These are phyloP conservation scores for Dendrolimus kikuchii DNA, from an alignment of 1,140 invertebrate genomes.

Conservation along the genomic window DNA sequence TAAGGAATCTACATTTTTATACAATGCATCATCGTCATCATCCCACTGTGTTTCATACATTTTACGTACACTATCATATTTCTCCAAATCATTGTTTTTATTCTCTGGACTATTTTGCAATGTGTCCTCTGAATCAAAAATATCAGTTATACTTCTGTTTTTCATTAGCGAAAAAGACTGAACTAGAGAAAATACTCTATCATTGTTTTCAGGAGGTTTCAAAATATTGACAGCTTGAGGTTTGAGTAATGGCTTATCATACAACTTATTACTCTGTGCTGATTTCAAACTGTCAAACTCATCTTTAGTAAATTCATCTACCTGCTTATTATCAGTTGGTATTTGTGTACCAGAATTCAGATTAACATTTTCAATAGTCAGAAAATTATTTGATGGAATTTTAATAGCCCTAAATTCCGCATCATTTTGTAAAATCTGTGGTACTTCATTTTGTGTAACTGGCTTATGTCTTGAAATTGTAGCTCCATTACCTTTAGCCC, in stretches of 20 bases:
- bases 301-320: conserved; percentile 40
- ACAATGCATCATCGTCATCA: conserved; percentile 67
- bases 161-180: conserved; percentile 42
- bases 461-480: conserved; percentile 13
- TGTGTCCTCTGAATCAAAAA: conserved; percentile 41
- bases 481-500: conserved; percentile 58
- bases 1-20: conserved; percentile 43
- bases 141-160: conserved; percentile 59
- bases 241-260: conserved; percentile 28
- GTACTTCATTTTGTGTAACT: too few species aligned
- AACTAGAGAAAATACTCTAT: conserved; percentile 49
- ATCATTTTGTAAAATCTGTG: too few species aligned
- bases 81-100: conserved; percentile 31
- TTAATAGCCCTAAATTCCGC: too few species aligned
- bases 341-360: too few species aligned
- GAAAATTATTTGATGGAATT: too few species aligned
- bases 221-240: conserved; percentile 6
- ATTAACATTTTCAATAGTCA: too few species aligned
- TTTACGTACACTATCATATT: conserved; percentile 35
- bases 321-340: conserved; percentile 7
- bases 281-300: conserved; percentile 28
- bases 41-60: conserved; percentile 53
- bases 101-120: conserved; percentile 28
- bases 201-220: conserved; percentile 23
- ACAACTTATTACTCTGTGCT: conserved; percentile 29